Evolutionary conservation across 2,797 vertebrate species (phyloP), one percentile per base, ranked within the genome.

Genomic region (Antrozous pallidus): DNA sequence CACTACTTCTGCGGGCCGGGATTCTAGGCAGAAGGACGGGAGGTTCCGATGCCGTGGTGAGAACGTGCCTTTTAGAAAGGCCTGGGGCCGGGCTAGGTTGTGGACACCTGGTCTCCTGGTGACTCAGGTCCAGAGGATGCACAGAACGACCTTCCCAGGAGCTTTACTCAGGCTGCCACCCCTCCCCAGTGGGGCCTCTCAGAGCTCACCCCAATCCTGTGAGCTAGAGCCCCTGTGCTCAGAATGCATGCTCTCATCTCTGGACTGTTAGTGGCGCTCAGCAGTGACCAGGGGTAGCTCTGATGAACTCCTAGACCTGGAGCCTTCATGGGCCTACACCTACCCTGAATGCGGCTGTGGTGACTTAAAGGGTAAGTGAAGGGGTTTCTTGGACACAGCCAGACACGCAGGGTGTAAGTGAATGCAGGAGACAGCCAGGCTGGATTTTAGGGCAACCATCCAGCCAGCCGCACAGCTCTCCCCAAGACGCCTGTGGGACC

Each of bases 291-390:
- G 1, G 0, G 26, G 20, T 45, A n/a, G 49, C 31, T 90, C 61
- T 5, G 14, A 36, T 63, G 2, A 20, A 38, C 47, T 38, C 56
- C 36, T 10, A 10, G 40, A 20, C 54, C 71, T 84, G 33, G 36
- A 14, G 3, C 67, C 92, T 89, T 28, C 51, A n/a, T 78, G n/a
- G 47, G 22, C 74, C 74, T 54, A 16, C 9, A 9, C 42, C 65
- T 16, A 1, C n/a, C 20, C 26, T 33, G 33, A 47, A 63, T 31
- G 7, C 0, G 1, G n/a, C 58, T 8, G 10, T 11, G 31, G 67
- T 69, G 78, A 90, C 40, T 5, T 3, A n/a, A 79, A 33, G 65
- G 36, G 31, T 61, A 74, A 77, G 40, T 40, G 26, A 67, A 79
- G 49, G 6, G 31, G 38, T n/a, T 82, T 71, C 16, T 8, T 45